A percentile compares a stretch with the other conserved stretches of the same genome.
Conservation (phyloP, 2,797 vertebrate genomes). For the Apogon talboti region DNA sequence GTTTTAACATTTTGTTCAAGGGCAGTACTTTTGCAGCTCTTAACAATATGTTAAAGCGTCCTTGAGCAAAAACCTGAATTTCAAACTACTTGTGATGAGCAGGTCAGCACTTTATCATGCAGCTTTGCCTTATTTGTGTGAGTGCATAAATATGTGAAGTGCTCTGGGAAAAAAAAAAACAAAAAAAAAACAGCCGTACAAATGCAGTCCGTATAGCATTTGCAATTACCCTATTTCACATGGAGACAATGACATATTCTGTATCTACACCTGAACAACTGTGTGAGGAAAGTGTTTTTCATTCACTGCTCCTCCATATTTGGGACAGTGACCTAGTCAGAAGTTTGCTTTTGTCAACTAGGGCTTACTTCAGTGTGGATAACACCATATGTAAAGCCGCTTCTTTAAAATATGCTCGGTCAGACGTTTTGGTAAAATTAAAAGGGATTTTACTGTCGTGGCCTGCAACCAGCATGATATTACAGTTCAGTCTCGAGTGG, state of each 20-base stretch:
- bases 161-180: neutral
- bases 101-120: neutral
- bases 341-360: neutral
- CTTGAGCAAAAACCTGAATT: neutral
- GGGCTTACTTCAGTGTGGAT: conserved; percentile 2
- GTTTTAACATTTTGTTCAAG: neutral
- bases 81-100: neutral
- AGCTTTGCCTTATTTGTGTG: neutral
- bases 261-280: neutral
- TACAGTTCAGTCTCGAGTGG: neutral
- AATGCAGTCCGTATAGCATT: conserved; percentile 16
- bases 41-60: neutral
- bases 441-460: too few relatives aligned
- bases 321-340: neutral
- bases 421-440: neutral
- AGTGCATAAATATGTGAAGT: conserved; percentile 3
- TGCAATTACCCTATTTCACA: conserved; percentile 17
- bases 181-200: neutral
- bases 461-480: neutral
- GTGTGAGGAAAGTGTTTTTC: neutral
- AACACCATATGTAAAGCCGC: neutral
- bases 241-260: neutral
- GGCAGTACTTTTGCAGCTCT: neutral
- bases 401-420: neutral
- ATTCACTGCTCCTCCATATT: neutral